phyloP scores from a whole-genome alignment of 37 sponge, comb jelly and placozoan species.

The Eunapius fragilis region DNA sequence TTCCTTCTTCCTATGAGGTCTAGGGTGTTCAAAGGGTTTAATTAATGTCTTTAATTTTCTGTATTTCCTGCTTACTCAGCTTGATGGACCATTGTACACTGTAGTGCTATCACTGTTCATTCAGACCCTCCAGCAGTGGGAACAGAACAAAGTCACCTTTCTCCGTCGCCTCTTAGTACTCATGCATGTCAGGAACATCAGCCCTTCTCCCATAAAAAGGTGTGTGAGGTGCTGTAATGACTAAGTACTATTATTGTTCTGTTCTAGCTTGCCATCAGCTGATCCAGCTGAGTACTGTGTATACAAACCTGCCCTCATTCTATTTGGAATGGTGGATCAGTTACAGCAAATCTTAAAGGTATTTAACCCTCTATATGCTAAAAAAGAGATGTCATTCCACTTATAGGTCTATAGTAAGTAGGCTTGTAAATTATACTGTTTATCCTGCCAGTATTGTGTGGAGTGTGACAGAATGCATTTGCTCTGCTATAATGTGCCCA shows the following conservation, averaged over 20 bases:
- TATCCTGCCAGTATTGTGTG: too few relatives aligned
- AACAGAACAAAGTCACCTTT: conserved; percentile 45
- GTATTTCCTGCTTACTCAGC: conserved; percentile 25
- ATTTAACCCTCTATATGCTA: not conserved
- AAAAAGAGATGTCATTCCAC: too few relatives aligned
- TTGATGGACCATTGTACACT: conserved; percentile 71
- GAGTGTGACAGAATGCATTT: not conserved
- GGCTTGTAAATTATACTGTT: too few relatives aligned
- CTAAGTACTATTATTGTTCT: not conserved
- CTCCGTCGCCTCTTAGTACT: conserved; percentile 68
- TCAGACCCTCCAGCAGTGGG: conserved; percentile 64
- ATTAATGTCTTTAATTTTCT: not conserved
- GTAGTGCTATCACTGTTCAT: conserved; percentile 66
- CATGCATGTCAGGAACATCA: conserved; percentile 71
- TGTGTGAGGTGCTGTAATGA: too few relatives aligned
- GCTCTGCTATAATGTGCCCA: too few relatives aligned
- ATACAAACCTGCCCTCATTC: conserved; percentile 77
- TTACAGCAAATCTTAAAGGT: conserved; percentile 77
- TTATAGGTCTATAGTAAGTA: too few relatives aligned
- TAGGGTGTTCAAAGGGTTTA: not conserved
- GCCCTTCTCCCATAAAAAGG: conserved; percentile 58
- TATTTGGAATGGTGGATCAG: conserved; percentile 80
- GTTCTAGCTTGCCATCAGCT: conserved; percentile 63
- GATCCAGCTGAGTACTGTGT: conserved; percentile 52
- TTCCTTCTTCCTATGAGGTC: conserved; percentile 81